phyloP scores from a whole-genome alignment of 1,140 invertebrate genomes.

The Achroia grisella region DNA sequence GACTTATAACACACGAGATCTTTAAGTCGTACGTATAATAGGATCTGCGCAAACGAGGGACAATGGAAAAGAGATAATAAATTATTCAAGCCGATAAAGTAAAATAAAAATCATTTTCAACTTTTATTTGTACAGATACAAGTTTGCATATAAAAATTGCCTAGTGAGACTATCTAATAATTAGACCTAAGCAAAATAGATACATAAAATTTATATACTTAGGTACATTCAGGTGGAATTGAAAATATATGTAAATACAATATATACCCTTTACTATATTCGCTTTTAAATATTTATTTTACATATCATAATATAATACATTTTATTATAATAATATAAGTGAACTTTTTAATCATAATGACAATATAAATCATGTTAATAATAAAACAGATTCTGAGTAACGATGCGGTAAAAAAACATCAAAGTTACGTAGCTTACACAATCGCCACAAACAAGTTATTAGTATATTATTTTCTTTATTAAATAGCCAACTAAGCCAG shows the following conservation, averaged over 20 bases:
- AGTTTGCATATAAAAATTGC: slow-evolving; percentile 64
- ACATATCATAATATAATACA: background rate
- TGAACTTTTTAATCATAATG: background rate
- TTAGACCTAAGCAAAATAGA: slow-evolving; percentile 51
- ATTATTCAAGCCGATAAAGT: background rate
- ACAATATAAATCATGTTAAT: background rate
- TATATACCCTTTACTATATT: slow-evolving; percentile 4
- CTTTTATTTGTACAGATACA: slow-evolving; percentile 62
- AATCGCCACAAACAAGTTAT: no score
- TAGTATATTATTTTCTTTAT: no score
- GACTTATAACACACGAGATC: no score
- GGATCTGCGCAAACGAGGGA: no score
- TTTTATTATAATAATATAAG: background rate
- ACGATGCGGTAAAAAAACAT: no score
- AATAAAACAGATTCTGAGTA: background rate
- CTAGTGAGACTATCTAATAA: slow-evolving; percentile 60
- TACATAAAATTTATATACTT: slow-evolving; percentile 7
- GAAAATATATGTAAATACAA: slow-evolving; percentile 6
- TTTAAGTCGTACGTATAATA: no score
- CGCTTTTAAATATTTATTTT: background rate
- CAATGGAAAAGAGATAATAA: no score
- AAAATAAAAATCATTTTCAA: slow-evolving; percentile 7
- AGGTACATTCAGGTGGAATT: slow-evolving; percentile 20
- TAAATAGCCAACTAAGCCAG: no score
- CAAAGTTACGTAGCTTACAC: no score